Base-by-base conservation (phyloP, 2,888 invertebrate species). In the Penaeus monodon region DNA sequence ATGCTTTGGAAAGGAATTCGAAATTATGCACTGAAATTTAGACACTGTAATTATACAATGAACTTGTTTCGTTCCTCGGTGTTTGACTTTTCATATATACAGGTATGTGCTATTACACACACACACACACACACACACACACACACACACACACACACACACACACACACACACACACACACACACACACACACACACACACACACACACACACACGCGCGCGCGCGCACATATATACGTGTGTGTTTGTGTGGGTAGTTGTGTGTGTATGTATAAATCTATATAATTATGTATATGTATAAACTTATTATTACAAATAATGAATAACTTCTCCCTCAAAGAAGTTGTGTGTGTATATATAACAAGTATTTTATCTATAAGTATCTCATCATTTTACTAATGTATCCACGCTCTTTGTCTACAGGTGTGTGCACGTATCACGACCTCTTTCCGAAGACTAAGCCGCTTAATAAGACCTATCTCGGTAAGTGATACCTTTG, bases 401-500 rank as follows among this genome's bases (percentile, higher is more conserved):
- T 38, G 8, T 10, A 24, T 22, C 33, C 22, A 3, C 33, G 22
- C 20, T 44, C 38, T 8, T 29, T 44, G n/a, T 29, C 65, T 81
- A 33, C 80, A 81, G 80, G 66, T 22, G n/a, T 38, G 29, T 81
- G 80, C 68, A 38, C 38, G 2, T 66, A 81, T 44, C 64, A 81
- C 66, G 65, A 81, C 8, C 80, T 81, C 66, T 81, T 81, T 66
- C 80, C 80, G 24, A 66, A 81, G 66, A 44, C 66, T 10, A 81
- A 44, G 68, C 80, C 80, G 29, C 66, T 66, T 24, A 29, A 66
- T 24, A 66, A 44, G 44, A 38, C 68, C 24, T 81, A 38, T 38
- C 66, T 81, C 4, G 80, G 80, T 66, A 66, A 66, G 80, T 81
- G 44, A 7, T 22, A 7, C 44, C 20, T 77, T 2, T 49, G 81